Evolutionary conservation across 2,888 invertebrate species (phyloP).

Genomic region (Hypsopygia costalis): DNA sequence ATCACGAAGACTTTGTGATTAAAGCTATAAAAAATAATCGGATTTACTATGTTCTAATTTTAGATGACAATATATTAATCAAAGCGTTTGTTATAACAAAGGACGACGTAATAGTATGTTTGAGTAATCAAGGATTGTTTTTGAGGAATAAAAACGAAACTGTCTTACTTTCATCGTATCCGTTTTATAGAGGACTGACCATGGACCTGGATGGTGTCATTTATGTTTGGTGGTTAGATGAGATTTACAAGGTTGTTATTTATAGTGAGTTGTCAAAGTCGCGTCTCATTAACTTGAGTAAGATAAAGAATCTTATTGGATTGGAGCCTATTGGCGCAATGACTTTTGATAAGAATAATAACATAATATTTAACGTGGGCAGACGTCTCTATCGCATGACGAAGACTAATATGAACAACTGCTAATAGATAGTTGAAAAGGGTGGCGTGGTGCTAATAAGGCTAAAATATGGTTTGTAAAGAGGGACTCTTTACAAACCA

Average conservation of each 20-base stretch:
- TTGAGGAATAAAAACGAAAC: slow-evolving; percentile 38
- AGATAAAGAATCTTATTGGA: no score
- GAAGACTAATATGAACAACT: slow-evolving; percentile 26
- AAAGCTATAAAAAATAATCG: slow-evolving; percentile 49
- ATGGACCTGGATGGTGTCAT: slow-evolving; percentile 52
- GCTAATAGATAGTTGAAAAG: slow-evolving; percentile 7
- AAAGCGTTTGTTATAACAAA: slow-evolving; percentile 58
- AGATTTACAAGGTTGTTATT: slow-evolving; percentile 53
- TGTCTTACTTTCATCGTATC: slow-evolving; percentile 47
- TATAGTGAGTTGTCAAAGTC: slow-evolving; percentile 40
- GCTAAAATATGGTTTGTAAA: no score
- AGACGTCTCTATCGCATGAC: slow-evolving; percentile 42
- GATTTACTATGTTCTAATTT: slow-evolving; percentile 38
- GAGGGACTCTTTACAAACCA: no score
- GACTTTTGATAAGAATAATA: slow-evolving; percentile 59
- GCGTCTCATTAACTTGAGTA: slow-evolving; percentile 39
- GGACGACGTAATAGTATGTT: slow-evolving; percentile 47
- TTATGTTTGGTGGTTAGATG: slow-evolving; percentile 68
- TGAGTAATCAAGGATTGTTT: slow-evolving; percentile 49
- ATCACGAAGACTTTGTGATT: slow-evolving; percentile 43
- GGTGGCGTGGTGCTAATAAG: no score
- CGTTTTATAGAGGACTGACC: slow-evolving; percentile 57
- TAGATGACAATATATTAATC: slow-evolving; percentile 34
- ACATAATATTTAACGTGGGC: slow-evolving; percentile 51
- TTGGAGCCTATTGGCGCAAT: slow-evolving; percentile 46